Evolutionary conservation across 2,797 vertebrate genomes (phyloP), one percentile per base, ranked within the genome.

Genomic region (Neostethus bicornis): DNA sequence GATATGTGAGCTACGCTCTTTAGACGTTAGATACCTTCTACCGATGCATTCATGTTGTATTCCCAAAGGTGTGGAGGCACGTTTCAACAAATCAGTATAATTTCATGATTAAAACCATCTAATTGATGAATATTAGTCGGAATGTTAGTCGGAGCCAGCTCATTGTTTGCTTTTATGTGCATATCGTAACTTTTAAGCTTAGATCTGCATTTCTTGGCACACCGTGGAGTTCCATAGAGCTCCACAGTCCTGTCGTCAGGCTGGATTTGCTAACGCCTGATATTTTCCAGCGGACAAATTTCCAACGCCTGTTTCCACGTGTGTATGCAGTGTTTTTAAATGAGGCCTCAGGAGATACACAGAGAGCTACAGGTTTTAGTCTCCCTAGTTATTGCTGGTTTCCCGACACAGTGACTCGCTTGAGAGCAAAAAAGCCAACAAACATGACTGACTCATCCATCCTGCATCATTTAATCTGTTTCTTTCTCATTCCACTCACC

Each of bases 311-410:
- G 47, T 37, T 43, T 32, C 4, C 35, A 29, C n/a, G 31, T 46
- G 45, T 19, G 12, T 21, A 41, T 50, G 51, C 14, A 49, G 34
- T 65, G 57, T 61, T 72, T 52, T 57, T 66, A 64, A 74, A 76
- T 66, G 60, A 71, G 52, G 61, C 55, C 68, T 69, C 47, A 0
- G 51, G 70, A 65, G 59, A 71, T 62, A 51, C 12, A 56, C 72
- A 69, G 62, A 44, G 13, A 66, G 70, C 66, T 73, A 54, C 69
- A 58, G 73, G 79, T 82, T 73, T 58, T 24, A 31, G 70, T 61
- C 68, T 44, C 52, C 24, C 43, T 38, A 41, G 60, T 59, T 66
- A 59, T 47, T 51, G 64, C 46, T 4, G 46, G 50, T 39, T 59
- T 53, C 61, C 64, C 43, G 0, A 43, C 32, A 11, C 51, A 1